A percentile compares a stretch with the other conserved stretches of the same genome.
Conservation (phyloP, 2,113 vertebrate species). For the Zosterops hypoxanthus region DNA sequence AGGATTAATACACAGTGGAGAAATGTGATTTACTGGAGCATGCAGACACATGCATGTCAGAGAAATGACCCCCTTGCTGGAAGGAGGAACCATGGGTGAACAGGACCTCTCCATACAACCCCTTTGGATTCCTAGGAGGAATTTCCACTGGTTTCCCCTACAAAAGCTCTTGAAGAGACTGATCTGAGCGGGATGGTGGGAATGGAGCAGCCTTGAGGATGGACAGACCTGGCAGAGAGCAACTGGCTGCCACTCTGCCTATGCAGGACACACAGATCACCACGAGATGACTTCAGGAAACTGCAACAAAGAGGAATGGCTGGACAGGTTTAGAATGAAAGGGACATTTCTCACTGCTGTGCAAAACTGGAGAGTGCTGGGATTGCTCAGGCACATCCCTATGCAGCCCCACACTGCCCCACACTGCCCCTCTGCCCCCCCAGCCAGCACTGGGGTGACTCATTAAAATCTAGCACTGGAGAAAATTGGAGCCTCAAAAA, state of each 20-base stretch:
- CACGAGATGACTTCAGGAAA: fast-evolving
- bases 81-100: not conserved
- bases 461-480: not conserved
- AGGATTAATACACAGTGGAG: not conserved
- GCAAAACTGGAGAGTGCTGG: not conserved
- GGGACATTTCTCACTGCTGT: not conserved
- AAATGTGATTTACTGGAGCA: not conserved
- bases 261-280: fast-evolving
- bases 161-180: not conserved
- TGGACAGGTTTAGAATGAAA: not conserved
- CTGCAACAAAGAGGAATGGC: not conserved
- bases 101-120: fast-evolving
- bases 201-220: fast-evolving
- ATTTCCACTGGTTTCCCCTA: not conserved
- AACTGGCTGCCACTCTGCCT: not conserved
- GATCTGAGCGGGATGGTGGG: not conserved
- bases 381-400: not conserved
- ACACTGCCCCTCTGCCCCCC: not conserved
- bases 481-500: not conserved
- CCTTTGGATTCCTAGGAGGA: not conserved
- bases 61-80: not conserved
- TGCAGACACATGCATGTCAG: not conserved
- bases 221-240: not conserved
- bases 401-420: not conserved
- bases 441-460: not conserved